Evolutionary conservation across 2,113 vertebrate genomes (phyloP), one percentile per base, ranked within the genome.

Genomic region (Gnathonemus longibarbis): DNA sequence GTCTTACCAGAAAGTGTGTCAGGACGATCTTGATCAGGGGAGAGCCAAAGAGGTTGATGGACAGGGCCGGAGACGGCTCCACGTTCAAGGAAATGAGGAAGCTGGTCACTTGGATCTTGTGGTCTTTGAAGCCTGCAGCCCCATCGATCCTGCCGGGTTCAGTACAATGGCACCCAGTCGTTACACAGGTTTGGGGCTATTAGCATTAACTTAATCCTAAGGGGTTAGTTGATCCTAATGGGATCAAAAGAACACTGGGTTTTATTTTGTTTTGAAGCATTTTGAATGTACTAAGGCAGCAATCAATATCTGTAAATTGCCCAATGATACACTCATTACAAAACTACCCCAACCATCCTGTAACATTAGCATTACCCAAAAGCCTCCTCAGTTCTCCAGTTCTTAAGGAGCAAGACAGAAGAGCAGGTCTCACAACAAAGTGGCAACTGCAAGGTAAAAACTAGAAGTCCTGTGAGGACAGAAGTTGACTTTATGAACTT

Each of bases 31-130:
- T 97, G 91, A 98, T 95, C 39, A 99, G 96, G 0, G 98, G 98
- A 0, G 95, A 94, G 15, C 96, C 96, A 0, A 97, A 98, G 19
- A 99, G 96, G 89, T 97, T 98, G 90, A 92, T 58, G 31, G 97
- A 97, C 66, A 99, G 88, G 7, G 91, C 91, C 0, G 97, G 98
- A 0, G 93, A 94, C 0, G 98, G 98, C 1, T 97, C 96, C 92
- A 99, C 97, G 91, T 97, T 97, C 90, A 99, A 90, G 17, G 98
- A 98, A 85, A 99, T 98, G 1, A 99, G 94, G 10, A 53, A 93
- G 91, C 98, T 99, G 88, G 95, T 95, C 1, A 96, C 96, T 15
- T 97, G 97, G 89, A 99, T 97, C 91, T 93, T 92, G 89, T 95
- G 94, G 21, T 95, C 95, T 89, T 94, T 95, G 93, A 95, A 95